Base-by-base conservation (phyloP, 2,888 invertebrate genomes). In the Lithophane semibrunnea region DNA sequence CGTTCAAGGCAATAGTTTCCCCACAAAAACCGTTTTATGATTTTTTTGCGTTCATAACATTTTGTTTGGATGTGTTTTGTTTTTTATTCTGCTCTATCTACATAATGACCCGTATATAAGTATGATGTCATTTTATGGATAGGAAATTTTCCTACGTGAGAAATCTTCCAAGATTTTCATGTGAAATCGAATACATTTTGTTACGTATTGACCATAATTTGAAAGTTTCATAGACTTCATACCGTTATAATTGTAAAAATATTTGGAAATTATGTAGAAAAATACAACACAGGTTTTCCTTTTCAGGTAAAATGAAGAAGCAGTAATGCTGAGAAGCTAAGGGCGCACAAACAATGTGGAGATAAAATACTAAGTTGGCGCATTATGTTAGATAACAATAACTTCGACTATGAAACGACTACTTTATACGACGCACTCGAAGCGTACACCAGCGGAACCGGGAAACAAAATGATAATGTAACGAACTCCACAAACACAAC, bases 381-480 rank as follows among this genome's bases (percentile, higher is more conserved):
- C 93, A 94, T 89, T 88, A 94, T 94, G 94, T 90, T 92, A 90
- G 90, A 92, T 76, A 80, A 86, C 63, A 90, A 92, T 85, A 92
- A 92, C 68, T 80, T 88, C 65, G 82, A 88, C 68, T 91, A 92
- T 89, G 92, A 92, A 83, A 86, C 90, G 4, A 90, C 85, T 64
- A 88, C 91, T 37, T 66, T 86, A 42, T 88, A 89, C 75, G 84
- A 88, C 29, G 87, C 79, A 9, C 81, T 90, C 4, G 77, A 82
- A 49, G 66, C 83, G 12, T 87, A 88, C 60, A 86, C 84, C 24
- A 86, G 86, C 9, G 79, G 72, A 54, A 65, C 79, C n/a, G 84
- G 90, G 63, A 85, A 88, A 29, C 66, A 82, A 24, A 82, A 75
- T 78, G 67, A 87, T 37, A 92, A 91, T 77, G 64, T 77, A 61